These are phyloP conservation scores for Leucophenga varia DNA, from an alignment of 1,140 invertebrate species.

Conservation along the genomic window DNA sequence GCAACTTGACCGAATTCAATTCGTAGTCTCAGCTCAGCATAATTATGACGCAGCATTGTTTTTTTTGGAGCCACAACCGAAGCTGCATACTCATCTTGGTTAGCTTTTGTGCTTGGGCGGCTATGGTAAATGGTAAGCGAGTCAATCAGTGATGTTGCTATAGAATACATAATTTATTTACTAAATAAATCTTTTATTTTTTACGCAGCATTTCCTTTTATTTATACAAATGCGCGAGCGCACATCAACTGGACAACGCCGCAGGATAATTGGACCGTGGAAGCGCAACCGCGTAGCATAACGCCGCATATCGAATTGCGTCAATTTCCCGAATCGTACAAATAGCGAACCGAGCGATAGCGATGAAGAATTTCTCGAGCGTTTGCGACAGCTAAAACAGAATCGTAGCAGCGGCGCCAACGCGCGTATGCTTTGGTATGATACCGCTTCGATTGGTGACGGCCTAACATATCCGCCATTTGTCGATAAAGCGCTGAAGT, in stretches of 20 bases:
- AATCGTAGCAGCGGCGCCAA: slow-evolving; percentile 58
- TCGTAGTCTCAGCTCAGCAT: not conserved
- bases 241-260: slow-evolving; percentile 62
- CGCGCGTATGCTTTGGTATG: slow-evolving; percentile 69
- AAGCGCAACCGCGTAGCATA: slow-evolving; percentile 58
- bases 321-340: slow-evolving; percentile 55
- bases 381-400: slow-evolving; percentile 56
- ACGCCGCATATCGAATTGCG: slow-evolving; percentile 59
- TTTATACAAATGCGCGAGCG: slow-evolving; percentile 42
- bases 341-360: slow-evolving; percentile 57
- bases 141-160: too few relatives aligned
- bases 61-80: too few relatives aligned
- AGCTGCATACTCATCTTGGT: too few relatives aligned
- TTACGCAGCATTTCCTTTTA: slow-evolving; percentile 38
- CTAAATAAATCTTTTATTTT: not conserved
- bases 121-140: too few relatives aligned
- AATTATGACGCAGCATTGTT: slow-evolving; percentile 29
- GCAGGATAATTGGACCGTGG: slow-evolving; percentile 60
- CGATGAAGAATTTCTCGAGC: slow-evolving; percentile 60
- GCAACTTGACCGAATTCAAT: too few relatives aligned
- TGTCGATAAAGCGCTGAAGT: slow-evolving; percentile 77
- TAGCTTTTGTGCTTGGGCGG: too few relatives aligned
- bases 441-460: slow-evolving; percentile 66
- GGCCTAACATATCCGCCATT: slow-evolving; percentile 72
- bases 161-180: too few relatives aligned